phyloP scores from a whole-genome alignment of 2,113 vertebrate species.

The Gorsachius goisagi region DNA sequence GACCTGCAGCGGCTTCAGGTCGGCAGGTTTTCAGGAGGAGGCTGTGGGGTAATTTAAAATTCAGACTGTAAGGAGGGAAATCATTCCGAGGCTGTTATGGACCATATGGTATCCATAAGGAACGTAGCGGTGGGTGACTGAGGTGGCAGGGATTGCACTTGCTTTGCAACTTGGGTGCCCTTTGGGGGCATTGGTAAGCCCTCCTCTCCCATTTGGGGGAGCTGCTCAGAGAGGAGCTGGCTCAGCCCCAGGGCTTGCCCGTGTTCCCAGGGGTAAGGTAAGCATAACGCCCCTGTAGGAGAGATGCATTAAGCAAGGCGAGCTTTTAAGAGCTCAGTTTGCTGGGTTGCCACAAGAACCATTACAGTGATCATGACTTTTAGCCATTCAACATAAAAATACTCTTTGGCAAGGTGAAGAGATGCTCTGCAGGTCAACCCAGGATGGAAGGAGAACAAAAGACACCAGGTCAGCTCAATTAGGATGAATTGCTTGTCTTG shows the following conservation, averaged over 20 bases:
- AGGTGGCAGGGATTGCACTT: not conserved
- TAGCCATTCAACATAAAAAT: not conserved
- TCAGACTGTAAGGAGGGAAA: not conserved
- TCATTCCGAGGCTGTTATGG: fast-evolving
- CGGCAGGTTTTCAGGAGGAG: not conserved
- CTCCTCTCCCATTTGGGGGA: not conserved
- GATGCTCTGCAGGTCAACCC: not conserved
- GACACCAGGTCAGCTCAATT: not conserved
- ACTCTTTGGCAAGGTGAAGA: not conserved
- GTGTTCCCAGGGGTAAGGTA: not conserved
- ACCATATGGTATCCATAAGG: not conserved
- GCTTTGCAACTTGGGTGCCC: not conserved
- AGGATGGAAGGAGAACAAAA: not conserved
- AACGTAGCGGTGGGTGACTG: fast-evolving
- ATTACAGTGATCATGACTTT: not conserved
- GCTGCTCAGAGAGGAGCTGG: not conserved
- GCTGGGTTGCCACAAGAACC: slow-evolving; percentile 6
- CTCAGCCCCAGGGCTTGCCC: not conserved
- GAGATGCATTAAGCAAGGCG: not conserved
- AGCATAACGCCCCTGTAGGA: fast-evolving
- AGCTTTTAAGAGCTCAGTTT: not conserved
- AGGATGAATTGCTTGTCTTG: not conserved
- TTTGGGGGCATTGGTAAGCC: fast-evolving
- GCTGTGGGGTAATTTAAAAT: not conserved
- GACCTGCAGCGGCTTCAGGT: slow-evolving; percentile 7